Conservation (phyloP, 2,797 vertebrate genomes). For the Tapera naevia region DNA sequence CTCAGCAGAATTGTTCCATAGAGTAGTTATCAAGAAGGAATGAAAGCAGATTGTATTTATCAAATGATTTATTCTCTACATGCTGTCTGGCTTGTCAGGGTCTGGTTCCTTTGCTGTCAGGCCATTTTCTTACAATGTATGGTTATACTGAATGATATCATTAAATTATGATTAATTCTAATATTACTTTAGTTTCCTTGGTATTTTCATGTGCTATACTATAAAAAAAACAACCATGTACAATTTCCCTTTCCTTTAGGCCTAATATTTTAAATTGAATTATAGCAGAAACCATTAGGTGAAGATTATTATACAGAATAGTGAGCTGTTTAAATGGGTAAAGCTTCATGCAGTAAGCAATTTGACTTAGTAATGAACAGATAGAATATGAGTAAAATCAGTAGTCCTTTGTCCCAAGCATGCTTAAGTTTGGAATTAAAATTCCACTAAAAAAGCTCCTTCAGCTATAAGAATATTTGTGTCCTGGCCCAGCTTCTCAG, state of each 20-base stretch:
- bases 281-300: neutral
- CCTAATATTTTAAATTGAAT: neutral
- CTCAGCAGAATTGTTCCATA: slow-evolving; percentile 2
- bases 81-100: neutral
- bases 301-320: neutral
- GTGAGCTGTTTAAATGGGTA: neutral
- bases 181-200: neutral
- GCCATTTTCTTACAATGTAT: slow-evolving; percentile 25
- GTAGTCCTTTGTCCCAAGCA: neutral
- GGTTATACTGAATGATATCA: neutral
- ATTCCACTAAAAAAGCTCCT: neutral
- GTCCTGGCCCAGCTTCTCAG: neutral
- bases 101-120: neutral
- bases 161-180: slow-evolving; percentile 22
- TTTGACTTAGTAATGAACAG: neutral
- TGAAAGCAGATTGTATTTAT: slow-evolving; percentile 45
- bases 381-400: neutral
- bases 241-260: neutral
- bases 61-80: slow-evolving; percentile 45
- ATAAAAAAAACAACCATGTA: neutral
- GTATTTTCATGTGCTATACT: neutral
- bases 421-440: neutral
- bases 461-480: neutral
- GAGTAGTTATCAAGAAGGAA: slow-evolving; percentile 40
- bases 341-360: neutral